Base-by-base conservation (phyloP, 1,140 invertebrate species). In the Drosophila neocordata region DNA sequence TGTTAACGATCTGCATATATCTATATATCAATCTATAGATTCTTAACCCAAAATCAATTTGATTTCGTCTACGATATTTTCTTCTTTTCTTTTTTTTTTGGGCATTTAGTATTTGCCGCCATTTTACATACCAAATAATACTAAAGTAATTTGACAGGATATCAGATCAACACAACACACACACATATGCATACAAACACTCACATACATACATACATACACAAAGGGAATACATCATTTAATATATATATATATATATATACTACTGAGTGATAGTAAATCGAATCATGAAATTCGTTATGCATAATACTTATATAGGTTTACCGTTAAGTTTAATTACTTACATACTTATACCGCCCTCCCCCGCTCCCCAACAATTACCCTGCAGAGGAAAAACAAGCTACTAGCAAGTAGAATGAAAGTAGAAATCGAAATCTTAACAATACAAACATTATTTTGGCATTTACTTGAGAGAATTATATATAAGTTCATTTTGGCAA, bases 401-500 rank as follows among this genome's bases (percentile, higher is more conserved):
- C 13, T 15, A 13, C 24, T 24, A 4, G 4, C 4, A 2, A 24
- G 24, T 24, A 4, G 24, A 24, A 24, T 2, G 24, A 24, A 24
- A 24, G 24, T 24, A 24, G 24, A 24, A 24, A 24, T 24, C 41
- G 38, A 13, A 41, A 41, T 13, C 38, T 12, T 41, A 41, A 77
- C 73, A 69, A 41, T 72, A n/a, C n/a, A n/a, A n/a, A n/a, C n/a
- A n/a, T n/a, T n/a, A n/a, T 82, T 85, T 88, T 88, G 83, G 83
- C 83, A 88, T 88, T 88, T 88, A 88, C 83, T 88, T 88, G 83
- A 88, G 83, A 77, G 66, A 65, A 83, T 87, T 76, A 66, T 78
- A 87, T 76, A 83, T 80, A 76, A 59, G 73, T 76, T 65, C 76
- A 34, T 74, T 67, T 67, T 48, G 41, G 41, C 41, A 48, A 20